These are phyloP conservation scores for Conomelus anceps DNA, from an alignment of 2,888 invertebrate genomes.

Conservation along the genomic window DNA sequence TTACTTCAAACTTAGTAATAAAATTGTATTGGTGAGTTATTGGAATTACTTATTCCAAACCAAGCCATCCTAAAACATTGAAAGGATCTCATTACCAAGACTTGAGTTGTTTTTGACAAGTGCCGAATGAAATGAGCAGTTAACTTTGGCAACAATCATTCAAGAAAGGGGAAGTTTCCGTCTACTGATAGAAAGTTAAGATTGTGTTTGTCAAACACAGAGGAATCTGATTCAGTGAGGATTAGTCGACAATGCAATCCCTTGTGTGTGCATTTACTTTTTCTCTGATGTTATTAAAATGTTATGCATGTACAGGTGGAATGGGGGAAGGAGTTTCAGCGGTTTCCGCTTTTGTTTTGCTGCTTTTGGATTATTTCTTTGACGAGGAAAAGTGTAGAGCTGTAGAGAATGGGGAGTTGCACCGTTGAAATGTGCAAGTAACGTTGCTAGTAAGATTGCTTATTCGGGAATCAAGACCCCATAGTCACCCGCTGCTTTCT, in stretches of 20 bases:
- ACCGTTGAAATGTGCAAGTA: not conserved
- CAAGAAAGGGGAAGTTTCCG: not conserved
- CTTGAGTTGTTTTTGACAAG: not conserved
- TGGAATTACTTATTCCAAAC: no score
- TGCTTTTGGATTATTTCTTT: not conserved
- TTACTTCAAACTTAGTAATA: no score
- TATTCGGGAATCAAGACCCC: not conserved
- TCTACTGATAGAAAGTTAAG: not conserved
- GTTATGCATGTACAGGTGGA: not conserved
- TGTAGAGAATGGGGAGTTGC: not conserved
- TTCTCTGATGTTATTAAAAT: not conserved
- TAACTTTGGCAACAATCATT: not conserved
- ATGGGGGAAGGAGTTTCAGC: not conserved
- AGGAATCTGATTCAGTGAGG: not conserved
- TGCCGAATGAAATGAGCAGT: not conserved
- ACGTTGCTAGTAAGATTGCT: not conserved
- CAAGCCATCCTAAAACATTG: not conserved
- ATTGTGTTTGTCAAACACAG: not conserved
- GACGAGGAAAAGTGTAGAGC: not conserved
- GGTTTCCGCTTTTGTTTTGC: no score
- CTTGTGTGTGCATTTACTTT: not conserved
- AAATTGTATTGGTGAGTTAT: no score
- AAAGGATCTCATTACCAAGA: not conserved
- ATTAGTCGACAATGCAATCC: not conserved
- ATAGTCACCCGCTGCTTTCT: not conserved